Conservation (phyloP, 1,140 invertebrate genomes). For the Bombus cullumanus region DNA sequence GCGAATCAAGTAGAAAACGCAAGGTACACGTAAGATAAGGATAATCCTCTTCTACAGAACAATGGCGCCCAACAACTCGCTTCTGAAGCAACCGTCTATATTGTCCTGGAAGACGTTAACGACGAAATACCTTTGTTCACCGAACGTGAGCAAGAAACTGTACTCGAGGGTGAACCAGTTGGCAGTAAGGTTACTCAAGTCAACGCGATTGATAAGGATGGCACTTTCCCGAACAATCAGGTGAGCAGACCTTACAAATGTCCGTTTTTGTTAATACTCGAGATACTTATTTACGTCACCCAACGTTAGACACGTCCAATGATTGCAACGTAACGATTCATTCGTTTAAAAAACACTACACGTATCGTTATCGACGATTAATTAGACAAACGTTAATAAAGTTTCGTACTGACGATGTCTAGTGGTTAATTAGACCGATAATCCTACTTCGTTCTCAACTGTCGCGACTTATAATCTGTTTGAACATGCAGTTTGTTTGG, state of each 20-base stretch:
- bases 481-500: no score
- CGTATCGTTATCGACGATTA: neutral
- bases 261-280: neutral
- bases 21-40: constrained; percentile 1
- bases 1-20: neutral
- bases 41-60: constrained; percentile 86
- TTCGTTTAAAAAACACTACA: neutral
- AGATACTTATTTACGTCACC: neutral
- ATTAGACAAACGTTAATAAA: neutral
- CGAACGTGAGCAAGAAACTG: constrained; percentile 96
- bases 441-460: no score
- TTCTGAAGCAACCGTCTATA: constrained; percentile 96
- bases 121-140: constrained; percentile 98
- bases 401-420: neutral
- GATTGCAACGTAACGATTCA: neutral
- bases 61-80: constrained; percentile 97
- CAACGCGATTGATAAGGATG: constrained; percentile 98
- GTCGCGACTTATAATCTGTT: no score
- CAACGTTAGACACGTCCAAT: neutral
- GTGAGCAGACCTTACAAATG: constrained; percentile 82
- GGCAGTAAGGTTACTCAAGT: constrained; percentile 98
- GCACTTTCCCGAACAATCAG: constrained; percentile 96
- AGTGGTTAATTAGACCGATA: no score
- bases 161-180: constrained; percentile 95
- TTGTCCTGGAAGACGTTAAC: constrained; percentile 97